Evolutionary conservation across 1,140 invertebrate genomes (phyloP).

Genomic region (Colletes latitarsis): DNA sequence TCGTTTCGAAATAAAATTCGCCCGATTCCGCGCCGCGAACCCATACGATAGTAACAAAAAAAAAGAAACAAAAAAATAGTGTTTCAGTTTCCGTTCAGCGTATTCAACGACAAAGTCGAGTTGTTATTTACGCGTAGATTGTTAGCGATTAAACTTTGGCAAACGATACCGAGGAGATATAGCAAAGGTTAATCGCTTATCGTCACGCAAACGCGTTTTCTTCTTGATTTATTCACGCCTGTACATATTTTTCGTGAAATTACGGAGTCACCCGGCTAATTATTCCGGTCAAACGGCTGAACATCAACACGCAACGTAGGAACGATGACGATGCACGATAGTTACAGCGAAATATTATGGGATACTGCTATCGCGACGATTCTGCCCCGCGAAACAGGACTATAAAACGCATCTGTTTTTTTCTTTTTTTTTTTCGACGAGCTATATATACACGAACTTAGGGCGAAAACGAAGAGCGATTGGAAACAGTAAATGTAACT

Average conservation of each 20-base stretch:
- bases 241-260: neutral
- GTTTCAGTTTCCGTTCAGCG: neutral
- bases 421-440: neutral
- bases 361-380: conserved; percentile 49
- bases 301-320: neutral
- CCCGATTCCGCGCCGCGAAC: neutral
- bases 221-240: no score
- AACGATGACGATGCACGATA: conserved; percentile 23
- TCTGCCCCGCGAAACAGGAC: neutral
- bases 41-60: neutral
- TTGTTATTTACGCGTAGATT: neutral
- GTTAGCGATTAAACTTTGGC: neutral
- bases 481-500: neutral
- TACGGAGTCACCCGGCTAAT: neutral
- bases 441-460: neutral
- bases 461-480: neutral
- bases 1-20: no score
- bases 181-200: conserved; percentile 28
- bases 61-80: neutral
- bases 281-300: neutral
- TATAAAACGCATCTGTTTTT: conserved; percentile 15
- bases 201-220: neutral
- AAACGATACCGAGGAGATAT: neutral
- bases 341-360: conserved; percentile 44
- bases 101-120: neutral